Conservation (phyloP, 2,888 invertebrate species). For the Dryobotodes eremita region DNA sequence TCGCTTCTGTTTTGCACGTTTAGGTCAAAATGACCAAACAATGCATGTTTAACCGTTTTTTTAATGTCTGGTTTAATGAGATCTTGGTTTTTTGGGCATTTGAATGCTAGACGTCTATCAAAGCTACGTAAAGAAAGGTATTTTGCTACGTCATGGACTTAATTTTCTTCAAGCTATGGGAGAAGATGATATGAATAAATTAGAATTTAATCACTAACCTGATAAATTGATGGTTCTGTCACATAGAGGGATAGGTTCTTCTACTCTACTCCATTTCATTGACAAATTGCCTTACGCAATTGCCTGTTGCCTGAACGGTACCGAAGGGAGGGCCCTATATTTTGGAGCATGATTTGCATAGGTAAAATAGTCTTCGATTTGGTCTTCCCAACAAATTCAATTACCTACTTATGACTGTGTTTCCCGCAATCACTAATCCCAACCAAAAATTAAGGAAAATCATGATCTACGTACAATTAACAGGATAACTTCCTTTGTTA, state of each 20-base stretch:
- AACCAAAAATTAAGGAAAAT: constrained; percentile 8
- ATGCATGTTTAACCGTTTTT: constrained; percentile 1
- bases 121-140: not conserved
- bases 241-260: not conserved
- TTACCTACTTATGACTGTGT: not conserved
- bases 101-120: not conserved
- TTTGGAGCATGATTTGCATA: not conserved
- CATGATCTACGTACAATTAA: constrained; percentile 30
- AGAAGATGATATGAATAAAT: not conserved
- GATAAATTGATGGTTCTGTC: not conserved
- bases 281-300: not conserved
- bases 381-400: not conserved
- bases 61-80: not conserved
- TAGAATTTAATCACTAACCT: not conserved
- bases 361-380: not conserved
- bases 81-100: not conserved
- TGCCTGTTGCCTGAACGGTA: not conserved
- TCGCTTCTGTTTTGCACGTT: constrained; percentile 24
- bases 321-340: not conserved
- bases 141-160: not conserved
- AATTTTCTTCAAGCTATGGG: not conserved
- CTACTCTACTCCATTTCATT: not conserved
- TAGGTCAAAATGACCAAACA: constrained; percentile 32
- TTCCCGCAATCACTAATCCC: not conserved
- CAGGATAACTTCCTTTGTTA: constrained; percentile 66